Evolutionary conservation across 2,888 invertebrate species (phyloP), one percentile per base, ranked within the genome.

Genomic region (Apomyelois bistriatella): DNA sequence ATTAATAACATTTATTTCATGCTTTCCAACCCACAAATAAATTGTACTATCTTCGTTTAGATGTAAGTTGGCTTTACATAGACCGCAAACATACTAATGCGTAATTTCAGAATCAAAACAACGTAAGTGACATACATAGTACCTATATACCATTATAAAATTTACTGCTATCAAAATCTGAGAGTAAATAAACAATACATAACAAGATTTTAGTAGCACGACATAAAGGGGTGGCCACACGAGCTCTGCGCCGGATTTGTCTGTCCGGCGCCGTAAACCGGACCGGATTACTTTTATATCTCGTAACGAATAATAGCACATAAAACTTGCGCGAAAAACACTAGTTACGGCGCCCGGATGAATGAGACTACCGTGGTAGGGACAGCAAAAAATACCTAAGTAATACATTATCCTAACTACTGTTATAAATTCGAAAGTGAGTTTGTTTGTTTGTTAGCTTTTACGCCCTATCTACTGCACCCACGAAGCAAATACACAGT

Each of bases 251-350:
- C 58, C 72, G 73, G 76, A 82, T 78, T 77, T 76, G 76, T 71
- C 78, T 72, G 80, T 67, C 70, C 76, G 66, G 66, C 58, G 68
- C 73, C 64, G 74, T 88, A 88, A 87, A 86, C 80, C 70, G 72
- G 69, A 64, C 76, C 59, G 83, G 83, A 84, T 82, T 78, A 83
- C 82, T 85, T 90, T 90, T 90, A 90, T 88, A 82, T 76, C 81
- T 77, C 81, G 78, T 82, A 83, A 83, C 87, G 86, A 90, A 90
- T 91, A 90, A 91, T 90, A 86, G 88, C 83, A 73, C 87, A 89
- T 90, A 90, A 91, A 91, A 90, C 82, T 86, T 85, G 82, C 79
- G 87, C 82, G 89, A 89, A 90, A 89, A 89, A 88, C 84, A 85
- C 87, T 85, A 88, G 86, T 85, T 84, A 88, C 82, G 70, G 72